phyloP scores from a whole-genome alignment of 2,888 invertebrate genomes.

The Sarcophaga caerulescens region DNA sequence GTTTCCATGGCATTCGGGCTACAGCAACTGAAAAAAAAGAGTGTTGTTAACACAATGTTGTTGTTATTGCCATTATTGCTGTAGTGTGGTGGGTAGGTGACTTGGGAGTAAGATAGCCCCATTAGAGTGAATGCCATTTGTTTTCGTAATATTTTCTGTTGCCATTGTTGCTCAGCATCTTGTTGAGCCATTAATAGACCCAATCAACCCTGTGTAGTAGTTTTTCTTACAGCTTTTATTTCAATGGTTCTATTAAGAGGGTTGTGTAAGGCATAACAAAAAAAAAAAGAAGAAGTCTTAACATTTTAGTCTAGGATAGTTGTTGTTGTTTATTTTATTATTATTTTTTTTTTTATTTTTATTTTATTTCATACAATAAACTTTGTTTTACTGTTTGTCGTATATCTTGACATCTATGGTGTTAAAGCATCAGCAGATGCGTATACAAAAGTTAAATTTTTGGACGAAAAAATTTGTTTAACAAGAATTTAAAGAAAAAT shows the following conservation, averaged over 20 bases:
- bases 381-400: slow-evolving; percentile 55
- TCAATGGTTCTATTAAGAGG: slow-evolving; percentile 16
- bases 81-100: neutral
- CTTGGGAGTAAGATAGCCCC: too few relatives aligned
- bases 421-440: slow-evolving; percentile 40
- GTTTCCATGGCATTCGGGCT: neutral
- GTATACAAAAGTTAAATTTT: too few relatives aligned
- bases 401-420: slow-evolving; percentile 56
- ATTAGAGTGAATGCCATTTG: neutral
- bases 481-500: too few relatives aligned
- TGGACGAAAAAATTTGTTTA: too few relatives aligned
- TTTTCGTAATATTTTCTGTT: neutral
- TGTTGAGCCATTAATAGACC: slow-evolving; percentile 45
- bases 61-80: slow-evolving; percentile 12
- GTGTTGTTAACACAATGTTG: neutral
- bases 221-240: neutral
- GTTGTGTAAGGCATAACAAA: neutral
- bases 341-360: neutral
- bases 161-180: slow-evolving; percentile 25
- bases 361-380: slow-evolving; percentile 48
- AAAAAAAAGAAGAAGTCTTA: neutral
- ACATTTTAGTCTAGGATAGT: neutral
- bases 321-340: slow-evolving; percentile 18
- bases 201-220: neutral
- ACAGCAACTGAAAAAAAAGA: neutral